A percentile compares a stretch with the other conserved stretches of the same genome.
phyloP scores from a whole-genome alignment of 64 coral and sea anemone genomes.

The Platygyra sinensis region DNA sequence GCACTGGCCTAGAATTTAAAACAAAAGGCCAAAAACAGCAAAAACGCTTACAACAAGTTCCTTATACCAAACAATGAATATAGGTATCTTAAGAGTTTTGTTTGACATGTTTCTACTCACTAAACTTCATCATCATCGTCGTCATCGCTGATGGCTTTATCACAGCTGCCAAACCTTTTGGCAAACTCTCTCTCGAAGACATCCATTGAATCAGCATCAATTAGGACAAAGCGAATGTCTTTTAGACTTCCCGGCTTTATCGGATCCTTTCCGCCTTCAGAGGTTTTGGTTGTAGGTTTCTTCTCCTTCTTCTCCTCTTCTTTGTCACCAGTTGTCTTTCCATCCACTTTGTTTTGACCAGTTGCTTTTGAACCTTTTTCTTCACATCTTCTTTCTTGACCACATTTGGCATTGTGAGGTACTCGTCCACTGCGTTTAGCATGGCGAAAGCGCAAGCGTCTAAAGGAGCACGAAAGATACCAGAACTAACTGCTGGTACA shows the following conservation, averaged over 20 bases:
- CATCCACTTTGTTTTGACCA: background rate
- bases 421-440: conserved; percentile 65
- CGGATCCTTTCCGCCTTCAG: background rate
- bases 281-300: background rate
- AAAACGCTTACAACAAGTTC: too few relatives aligned
- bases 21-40: too few relatives aligned
- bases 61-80: too few relatives aligned
- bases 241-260: background rate
- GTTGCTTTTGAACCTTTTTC: background rate
- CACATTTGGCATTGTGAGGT: background rate
- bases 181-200: conserved; percentile 58
- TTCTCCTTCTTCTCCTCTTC: background rate
- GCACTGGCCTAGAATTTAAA: too few relatives aligned
- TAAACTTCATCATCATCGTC: conserved; percentile 5
- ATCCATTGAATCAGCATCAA: conserved; percentile 58
- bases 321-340: background rate
- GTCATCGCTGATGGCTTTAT: background rate
- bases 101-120: background rate
- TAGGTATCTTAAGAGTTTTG: too few relatives aligned
- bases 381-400: background rate
- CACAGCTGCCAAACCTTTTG: conserved; percentile 18
- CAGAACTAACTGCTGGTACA: conserved; percentile 80
- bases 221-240: conserved; percentile 79
- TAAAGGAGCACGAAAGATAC: conserved; percentile 76
- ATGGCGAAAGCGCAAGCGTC: conserved; percentile 54